phyloP scores from a whole-genome alignment of 2,888 invertebrate species.

The Lasiommata megera region DNA sequence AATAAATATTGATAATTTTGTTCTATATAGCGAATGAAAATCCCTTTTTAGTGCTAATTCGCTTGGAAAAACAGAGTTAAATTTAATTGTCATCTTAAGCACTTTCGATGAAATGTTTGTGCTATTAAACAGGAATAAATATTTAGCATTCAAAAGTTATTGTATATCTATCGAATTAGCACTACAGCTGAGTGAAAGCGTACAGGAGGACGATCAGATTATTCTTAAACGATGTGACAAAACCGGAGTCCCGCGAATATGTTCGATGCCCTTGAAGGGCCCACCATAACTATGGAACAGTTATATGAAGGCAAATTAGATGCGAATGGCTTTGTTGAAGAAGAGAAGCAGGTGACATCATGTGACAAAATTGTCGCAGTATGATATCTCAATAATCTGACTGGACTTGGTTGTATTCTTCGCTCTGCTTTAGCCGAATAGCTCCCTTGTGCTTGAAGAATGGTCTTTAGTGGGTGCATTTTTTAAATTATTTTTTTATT shows the following conservation, averaged over 20 bases:
- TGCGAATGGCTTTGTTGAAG: constrained; percentile 27
- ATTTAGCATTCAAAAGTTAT: no score
- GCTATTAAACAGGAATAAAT: no score
- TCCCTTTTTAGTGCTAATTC: not conserved
- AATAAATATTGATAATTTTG: not conserved
- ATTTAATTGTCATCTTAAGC: not conserved
- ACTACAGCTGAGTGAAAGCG: no score
- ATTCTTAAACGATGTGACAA: no score
- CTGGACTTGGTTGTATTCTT: no score
- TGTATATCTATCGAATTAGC: no score
- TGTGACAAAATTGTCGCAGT: no score
- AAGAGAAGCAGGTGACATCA: constrained; percentile 45
- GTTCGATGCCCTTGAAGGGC: constrained; percentile 2
- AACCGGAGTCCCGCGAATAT: constrained; percentile 1
- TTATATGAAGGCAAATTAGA: constrained; percentile 6
- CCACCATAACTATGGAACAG: constrained; percentile 11
- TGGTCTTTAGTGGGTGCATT: constrained; percentile 19
- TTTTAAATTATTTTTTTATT: constrained; percentile 6
- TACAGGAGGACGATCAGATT: no score
- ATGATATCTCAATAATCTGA: no score
- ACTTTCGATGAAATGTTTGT: no score
- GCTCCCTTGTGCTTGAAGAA: constrained; percentile 15
- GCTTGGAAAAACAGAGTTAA: not conserved
- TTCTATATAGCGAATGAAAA: constrained; percentile 2
- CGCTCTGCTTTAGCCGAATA: no score